Percentiles rank a stretch among this genome's conserved stretches.
Evolutionary conservation across 2,113 vertebrate species (phyloP).

Genomic region (Peromyscus polionotus): DNA sequence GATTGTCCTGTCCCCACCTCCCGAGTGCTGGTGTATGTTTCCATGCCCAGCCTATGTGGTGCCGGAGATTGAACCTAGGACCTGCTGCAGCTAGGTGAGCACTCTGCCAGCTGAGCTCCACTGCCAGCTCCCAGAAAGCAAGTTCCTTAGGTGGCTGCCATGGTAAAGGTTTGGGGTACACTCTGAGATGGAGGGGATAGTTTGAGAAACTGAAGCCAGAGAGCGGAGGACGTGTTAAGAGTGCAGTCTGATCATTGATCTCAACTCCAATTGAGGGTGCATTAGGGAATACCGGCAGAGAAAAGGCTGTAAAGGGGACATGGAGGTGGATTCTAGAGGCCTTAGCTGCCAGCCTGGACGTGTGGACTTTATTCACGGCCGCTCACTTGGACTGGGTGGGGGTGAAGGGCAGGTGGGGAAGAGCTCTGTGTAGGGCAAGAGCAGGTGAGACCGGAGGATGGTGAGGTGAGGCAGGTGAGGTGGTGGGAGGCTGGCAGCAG

Average conservation of each 20-base stretch:
- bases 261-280: neutral
- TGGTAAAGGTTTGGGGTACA: neutral
- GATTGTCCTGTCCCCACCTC: neutral
- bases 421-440: neutral
- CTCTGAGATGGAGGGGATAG: neutral
- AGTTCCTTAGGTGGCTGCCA: neutral
- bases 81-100: neutral
- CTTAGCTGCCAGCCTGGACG: neutral
- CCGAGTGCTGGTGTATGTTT: neutral
- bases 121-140: neutral
- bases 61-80: neutral
- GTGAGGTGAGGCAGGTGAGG: neutral
- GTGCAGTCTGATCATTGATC: slow-evolving; percentile 37
- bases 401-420: neutral
- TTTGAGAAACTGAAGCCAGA: slow-evolving; percentile 34
- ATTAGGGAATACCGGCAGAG: neutral
- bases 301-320: neutral
- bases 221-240: slow-evolving; percentile 25
- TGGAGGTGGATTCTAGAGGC: neutral
- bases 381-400: neutral
- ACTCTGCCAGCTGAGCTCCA: neutral
- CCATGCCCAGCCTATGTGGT: neutral
- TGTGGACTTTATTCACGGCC: neutral
- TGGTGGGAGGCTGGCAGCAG: neutral
- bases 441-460: neutral